These are phyloP conservation scores for Lycaon pictus DNA, from an alignment of 2,113 vertebrate species.

Conservation along the genomic window DNA sequence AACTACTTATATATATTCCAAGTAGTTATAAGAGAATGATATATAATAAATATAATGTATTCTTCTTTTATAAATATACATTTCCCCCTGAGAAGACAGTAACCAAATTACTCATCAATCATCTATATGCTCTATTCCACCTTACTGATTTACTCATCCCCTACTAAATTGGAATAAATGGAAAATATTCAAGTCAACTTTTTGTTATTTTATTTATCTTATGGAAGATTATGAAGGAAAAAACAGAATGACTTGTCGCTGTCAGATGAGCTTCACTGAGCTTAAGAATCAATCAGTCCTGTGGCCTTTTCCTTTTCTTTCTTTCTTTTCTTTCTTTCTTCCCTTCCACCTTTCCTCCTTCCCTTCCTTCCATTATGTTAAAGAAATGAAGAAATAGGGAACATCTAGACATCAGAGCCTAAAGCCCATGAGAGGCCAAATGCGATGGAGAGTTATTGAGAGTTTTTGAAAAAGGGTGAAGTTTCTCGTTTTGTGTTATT, in stretches of 20 bases:
- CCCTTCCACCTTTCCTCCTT: background rate
- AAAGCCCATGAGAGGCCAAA: background rate
- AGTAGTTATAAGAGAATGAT: too few species aligned
- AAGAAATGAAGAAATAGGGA: background rate
- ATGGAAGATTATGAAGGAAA: background rate
- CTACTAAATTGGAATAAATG: background rate
- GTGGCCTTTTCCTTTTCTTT: background rate
- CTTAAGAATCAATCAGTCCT: background rate
- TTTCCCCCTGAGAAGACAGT: background rate
- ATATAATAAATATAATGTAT: background rate
- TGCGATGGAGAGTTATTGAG: background rate
- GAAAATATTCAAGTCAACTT: background rate
- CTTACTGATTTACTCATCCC: background rate
- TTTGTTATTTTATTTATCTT: constrained; percentile 18
- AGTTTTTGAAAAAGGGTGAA: background rate
- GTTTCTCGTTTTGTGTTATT: background rate
- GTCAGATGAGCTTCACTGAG: background rate
- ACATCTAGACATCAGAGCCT: background rate
- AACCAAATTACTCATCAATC: background rate
- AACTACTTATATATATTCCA: background rate
- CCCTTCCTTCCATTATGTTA: background rate
- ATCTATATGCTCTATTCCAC: background rate
- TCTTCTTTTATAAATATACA: background rate
- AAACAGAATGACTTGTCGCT: background rate
- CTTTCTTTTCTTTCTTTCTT: background rate